Base-by-base conservation (phyloP, 2,888 invertebrate genomes). In the Trachelus tabidus region DNA sequence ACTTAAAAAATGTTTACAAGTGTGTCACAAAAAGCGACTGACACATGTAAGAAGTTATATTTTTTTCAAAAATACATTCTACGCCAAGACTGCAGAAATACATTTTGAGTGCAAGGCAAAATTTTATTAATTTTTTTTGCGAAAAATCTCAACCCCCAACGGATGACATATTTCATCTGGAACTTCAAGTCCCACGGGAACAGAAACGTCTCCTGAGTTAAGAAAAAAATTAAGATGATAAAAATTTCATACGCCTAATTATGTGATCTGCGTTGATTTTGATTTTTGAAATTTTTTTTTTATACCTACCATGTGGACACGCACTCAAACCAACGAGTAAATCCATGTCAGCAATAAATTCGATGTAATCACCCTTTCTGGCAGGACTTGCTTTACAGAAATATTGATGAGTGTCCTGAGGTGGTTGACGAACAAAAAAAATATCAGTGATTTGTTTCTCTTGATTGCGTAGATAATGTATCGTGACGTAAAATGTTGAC, bases 291-390 rank as follows among this genome's bases (percentile, higher is more conserved):
- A 9, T 23, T 56, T 23, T 6, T 56, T 23, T 6, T 56, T 6
- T 56, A 23, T 34, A 35, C 23, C 6, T 9, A 56, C 56, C 56
- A 37, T 93, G 92, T 1, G 93, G 93, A 80, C 93, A 93, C 12
- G 92, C 88, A 75, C 92, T 91, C 4, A 93, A 83, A 33, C 92
- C 93, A 23, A 92, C 92, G 78, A 92, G 84, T 31, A 93, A 84
- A 88, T 93, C 92, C 90, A 93, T 93, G 77, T 93, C 93, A 30
- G 93, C 93, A 75, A 93, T 91, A 80, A 93, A 92, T 85, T 93
- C 93, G 80, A 93, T 92, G 78, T 90, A 93, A 79, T 93, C 93
- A 12, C 92, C 93, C 81, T 91, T 91, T 76, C 86, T 85, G 0
- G 92, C 92, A 1, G 93, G 93, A 82, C 92, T 93, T 4, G 92